Conservation (phyloP, 2,797 vertebrate genomes). For the Numenius phaeopus region DNA sequence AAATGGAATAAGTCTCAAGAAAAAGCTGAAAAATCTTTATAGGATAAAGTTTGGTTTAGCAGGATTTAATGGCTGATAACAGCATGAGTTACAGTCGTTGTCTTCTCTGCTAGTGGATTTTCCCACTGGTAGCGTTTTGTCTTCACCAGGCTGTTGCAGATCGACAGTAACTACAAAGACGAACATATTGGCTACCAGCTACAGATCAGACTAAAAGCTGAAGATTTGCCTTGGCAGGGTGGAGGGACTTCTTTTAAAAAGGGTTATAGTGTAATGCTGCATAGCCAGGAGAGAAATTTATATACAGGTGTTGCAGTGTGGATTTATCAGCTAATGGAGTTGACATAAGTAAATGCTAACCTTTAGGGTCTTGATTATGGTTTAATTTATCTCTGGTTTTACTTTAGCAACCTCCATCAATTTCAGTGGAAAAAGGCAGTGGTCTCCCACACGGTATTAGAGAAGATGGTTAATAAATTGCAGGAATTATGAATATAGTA, state of each 20-base stretch:
- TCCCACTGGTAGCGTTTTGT: neutral
- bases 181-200: neutral
- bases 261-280: neutral
- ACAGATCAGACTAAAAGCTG: neutral
- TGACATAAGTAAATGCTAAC: neutral
- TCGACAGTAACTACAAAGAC: neutral
- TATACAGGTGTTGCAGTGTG: neutral
- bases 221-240: neutral
- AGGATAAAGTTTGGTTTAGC: neutral
- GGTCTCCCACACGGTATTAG: neutral
- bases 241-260: rapidly evolving
- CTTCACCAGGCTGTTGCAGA: neutral
- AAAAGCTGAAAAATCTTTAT: constrained; percentile 4
- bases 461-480: constrained; percentile 18
- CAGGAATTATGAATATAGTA: neutral
- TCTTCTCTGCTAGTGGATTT: neutral
- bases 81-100: neutral
- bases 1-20: constrained; percentile 9
- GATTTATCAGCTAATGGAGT: neutral
- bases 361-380: constrained; percentile 15
- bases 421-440: neutral
- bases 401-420: neutral
- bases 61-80: neutral
- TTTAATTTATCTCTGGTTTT: constrained; percentile 28
- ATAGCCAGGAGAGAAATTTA: neutral